Conservation (phyloP, 1,140 invertebrate species). For the Papilio glaucus region DNA sequence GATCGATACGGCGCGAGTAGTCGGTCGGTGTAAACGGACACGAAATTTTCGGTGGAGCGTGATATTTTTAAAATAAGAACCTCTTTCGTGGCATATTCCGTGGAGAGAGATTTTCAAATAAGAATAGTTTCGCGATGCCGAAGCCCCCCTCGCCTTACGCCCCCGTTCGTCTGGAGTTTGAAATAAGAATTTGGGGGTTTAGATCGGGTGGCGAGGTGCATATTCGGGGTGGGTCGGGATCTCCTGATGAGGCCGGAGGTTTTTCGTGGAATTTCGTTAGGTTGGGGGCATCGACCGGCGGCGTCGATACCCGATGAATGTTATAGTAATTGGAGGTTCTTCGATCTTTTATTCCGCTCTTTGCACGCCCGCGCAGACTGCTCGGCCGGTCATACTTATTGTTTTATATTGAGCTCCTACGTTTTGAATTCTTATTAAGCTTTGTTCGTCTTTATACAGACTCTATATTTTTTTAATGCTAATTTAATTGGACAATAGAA, state of each 20-base stretch:
- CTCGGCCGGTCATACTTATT: constrained; percentile 6
- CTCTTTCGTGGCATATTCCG: constrained; percentile 82
- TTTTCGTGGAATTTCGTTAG: constrained; percentile 80
- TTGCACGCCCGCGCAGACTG: constrained; percentile 27
- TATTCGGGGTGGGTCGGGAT: constrained; percentile 72
- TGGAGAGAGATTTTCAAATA: constrained; percentile 83
- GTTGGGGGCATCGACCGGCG: constrained; percentile 72
- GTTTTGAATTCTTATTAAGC: constrained; percentile 40
- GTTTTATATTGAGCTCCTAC: constrained; percentile 33
- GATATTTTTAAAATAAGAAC: constrained; percentile 82
- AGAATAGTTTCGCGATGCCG: constrained; percentile 81
- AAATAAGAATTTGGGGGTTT: constrained; percentile 80
- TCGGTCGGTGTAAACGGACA: constrained; percentile 20
- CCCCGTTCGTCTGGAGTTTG: constrained; percentile 77
- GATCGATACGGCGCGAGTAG: neutral
- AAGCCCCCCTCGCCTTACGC: constrained; percentile 51
- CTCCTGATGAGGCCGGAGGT: constrained; percentile 78
- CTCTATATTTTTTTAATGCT: constrained; percentile 5
- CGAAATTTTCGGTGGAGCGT: constrained; percentile 72
- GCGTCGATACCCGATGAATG: constrained; percentile 74
- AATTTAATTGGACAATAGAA: constrained; percentile 34
- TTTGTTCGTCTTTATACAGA: constrained; percentile 22
- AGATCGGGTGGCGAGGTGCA: constrained; percentile 69
- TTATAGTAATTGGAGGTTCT: constrained; percentile 73
- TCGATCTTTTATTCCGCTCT: constrained; percentile 42